Conservation (phyloP, 37 sponge, comb jelly and placozoan genomes). For the Petrosia ficiformis region DNA sequence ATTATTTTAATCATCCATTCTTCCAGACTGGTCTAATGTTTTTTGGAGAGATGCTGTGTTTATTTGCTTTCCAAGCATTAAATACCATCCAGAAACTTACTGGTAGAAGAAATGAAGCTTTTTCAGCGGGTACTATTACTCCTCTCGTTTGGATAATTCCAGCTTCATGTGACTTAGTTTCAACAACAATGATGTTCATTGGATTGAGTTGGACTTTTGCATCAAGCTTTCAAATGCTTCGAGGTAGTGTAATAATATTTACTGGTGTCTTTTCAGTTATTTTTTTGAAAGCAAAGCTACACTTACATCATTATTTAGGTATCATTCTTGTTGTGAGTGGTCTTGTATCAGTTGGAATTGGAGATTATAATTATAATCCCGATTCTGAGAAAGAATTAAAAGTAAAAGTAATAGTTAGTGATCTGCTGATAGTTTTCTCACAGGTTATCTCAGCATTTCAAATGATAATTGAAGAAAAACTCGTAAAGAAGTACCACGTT, state of each 20-base stretch:
- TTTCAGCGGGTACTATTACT: slow-evolving; percentile 85
- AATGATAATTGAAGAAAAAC: slow-evolving; percentile 87
- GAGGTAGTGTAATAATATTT: slow-evolving; percentile 96
- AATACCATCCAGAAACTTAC: slow-evolving; percentile 12
- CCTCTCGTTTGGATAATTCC: slow-evolving; percentile 89
- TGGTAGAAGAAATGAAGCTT: slow-evolving; percentile 49
- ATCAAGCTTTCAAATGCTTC: slow-evolving; percentile 92
- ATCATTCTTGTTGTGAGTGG: slow-evolving; percentile 91
- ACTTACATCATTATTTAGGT: slow-evolving; percentile 76
- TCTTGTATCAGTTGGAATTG: slow-evolving; percentile 77
- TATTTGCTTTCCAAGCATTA: slow-evolving; percentile 76
- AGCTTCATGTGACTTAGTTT: slow-evolving; percentile 86
- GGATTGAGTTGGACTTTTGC: slow-evolving; percentile 95
- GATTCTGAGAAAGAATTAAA: not conserved
- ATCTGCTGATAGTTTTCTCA: slow-evolving; percentile 85
- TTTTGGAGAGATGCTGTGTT: slow-evolving; percentile 88
- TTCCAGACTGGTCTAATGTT: slow-evolving; percentile 93
- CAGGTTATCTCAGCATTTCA: slow-evolving; percentile 88
- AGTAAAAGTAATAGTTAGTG: slow-evolving; percentile 70
- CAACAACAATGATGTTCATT: slow-evolving; percentile 87
- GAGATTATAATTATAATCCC: slow-evolving; percentile 58
- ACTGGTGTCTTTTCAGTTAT: slow-evolving; percentile 93
- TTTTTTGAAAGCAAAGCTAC: slow-evolving; percentile 68
- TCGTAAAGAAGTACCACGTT: slow-evolving; percentile 90
- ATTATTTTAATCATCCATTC: no score